Evolutionary conservation across 2,797 vertebrate genomes (phyloP), one percentile per base, ranked within the genome.

Genomic region (Scolopax bukidnonensis): DNA sequence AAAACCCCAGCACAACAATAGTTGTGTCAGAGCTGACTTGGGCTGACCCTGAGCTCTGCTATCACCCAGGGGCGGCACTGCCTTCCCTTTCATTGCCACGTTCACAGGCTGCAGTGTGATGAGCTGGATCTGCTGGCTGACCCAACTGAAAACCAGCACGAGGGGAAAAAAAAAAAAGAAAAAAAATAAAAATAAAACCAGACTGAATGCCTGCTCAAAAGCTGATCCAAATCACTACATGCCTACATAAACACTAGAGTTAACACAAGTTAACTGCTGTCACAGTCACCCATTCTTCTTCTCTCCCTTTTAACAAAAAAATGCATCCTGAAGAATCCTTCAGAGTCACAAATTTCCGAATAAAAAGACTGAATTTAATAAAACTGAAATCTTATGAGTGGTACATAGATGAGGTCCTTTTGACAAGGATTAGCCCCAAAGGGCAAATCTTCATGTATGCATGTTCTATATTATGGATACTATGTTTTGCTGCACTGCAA

Each of bases 391-490:
- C 11, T 70, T 75, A 50, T 2, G 2, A 38, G 13, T 3, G 24
- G 14, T 28, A 10, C 25, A 71, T 0, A 64, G 16, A 59, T 18
- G 6, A 12, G 10, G 57, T 18, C 11, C 10, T 69, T 87, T 40
- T 54, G 8, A 65, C 23, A 73, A 59, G 4, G 10, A 92, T 81
- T 25, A 78, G 12, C 17, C 57, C 18, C 28, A 40, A 70, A 77
- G 17, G 15, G 1, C 21, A 50, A 53, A 6, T 48, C 16, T 57
- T 67, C 41, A 41, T 0, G 0, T 4, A 48, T 4, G 4, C 7
- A 11, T 9, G 8, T 20, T 57, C 50, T 48, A 28, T 32, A 54
- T 63, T 28, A 53, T 8, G 12, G 41, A 73, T 32, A 6, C 20
- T 68, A 4, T 32, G 47, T 67, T 51, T 60, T 77, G 7, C 11